Percentiles rank a stretch among this genome's conserved stretches.
Conservation (phyloP, 2,888 invertebrate species). For the Drosophila suboccidentalis region DNA sequence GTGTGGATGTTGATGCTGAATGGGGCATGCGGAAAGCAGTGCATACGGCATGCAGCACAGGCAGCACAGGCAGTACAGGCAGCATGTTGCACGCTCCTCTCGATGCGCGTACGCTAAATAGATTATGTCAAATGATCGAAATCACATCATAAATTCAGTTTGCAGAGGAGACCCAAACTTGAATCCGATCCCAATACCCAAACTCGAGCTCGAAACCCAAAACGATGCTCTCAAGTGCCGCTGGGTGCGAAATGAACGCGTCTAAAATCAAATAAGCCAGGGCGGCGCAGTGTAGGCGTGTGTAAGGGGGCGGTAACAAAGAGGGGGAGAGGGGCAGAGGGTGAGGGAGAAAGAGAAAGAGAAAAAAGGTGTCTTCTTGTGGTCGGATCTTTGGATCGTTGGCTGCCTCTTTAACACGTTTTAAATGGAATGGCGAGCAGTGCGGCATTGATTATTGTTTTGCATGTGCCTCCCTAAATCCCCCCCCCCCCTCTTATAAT, state of each 20-base stretch:
- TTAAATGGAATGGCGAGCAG: slow-evolving; percentile 71
- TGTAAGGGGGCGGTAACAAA: slow-evolving; percentile 15
- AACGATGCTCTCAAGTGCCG: slow-evolving; percentile 47
- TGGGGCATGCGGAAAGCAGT: slow-evolving; percentile 6
- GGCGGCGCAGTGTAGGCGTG: slow-evolving; percentile 71
- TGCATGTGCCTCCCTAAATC: slow-evolving; percentile 58
- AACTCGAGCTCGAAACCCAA: slow-evolving; percentile 29
- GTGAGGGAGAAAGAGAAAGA: background rate
- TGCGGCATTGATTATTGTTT: slow-evolving; percentile 77
- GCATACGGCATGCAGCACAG: slow-evolving; percentile 21
- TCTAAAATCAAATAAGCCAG: slow-evolving; percentile 79
- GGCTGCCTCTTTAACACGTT: slow-evolving; percentile 76
- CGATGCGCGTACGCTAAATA: slow-evolving; percentile 80
- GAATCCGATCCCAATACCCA: slow-evolving; percentile 12
- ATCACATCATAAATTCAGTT: slow-evolving; percentile 84
- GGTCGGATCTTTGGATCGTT: slow-evolving; percentile 51
- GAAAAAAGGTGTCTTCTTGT: slow-evolving; percentile 10
- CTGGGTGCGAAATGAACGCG: slow-evolving; percentile 70
- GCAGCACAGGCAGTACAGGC: background rate
- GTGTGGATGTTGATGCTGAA: background rate
- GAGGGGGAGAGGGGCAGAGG: background rate
- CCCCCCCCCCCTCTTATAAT: background rate
- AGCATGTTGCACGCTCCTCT: slow-evolving; percentile 16
- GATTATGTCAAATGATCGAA: slow-evolving; percentile 85
- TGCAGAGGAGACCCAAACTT: slow-evolving; percentile 25